Base-by-base conservation (phyloP, 2,797 vertebrate species). In the Diplodus puntazzo region DNA sequence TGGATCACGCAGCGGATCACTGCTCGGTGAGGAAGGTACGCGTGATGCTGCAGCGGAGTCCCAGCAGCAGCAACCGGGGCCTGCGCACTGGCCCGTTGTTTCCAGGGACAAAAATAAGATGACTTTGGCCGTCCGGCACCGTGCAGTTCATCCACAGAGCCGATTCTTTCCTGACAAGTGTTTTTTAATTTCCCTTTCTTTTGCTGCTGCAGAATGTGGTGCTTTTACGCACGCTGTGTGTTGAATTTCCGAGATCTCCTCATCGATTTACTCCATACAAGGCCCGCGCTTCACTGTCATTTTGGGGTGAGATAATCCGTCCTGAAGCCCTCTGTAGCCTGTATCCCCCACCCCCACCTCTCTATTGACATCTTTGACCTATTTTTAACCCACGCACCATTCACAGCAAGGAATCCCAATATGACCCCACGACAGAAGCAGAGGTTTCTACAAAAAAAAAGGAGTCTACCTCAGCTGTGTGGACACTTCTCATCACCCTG, bases 21-120 rank as follows among this genome's bases (percentile, higher is more conserved):
- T 82, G 89, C 85, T 86, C 79, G 50, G 74, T 48, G 30, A 48
- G 30, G 70, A 73, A 75, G 66, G 80, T 74, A 83, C 69, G 84
- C 69, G 78, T 74, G 88, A 90, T 89, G 89, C 87, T 88, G 91
- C 90, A 83, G 86, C 79, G 81, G 82, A 69, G 82, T 82, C 79
- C 81, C 89, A n/a, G 77, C 81, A 72, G 75, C 27, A 27, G 27
- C 27, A 27, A 3, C 27, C 27, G 27, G 86, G 50, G 85, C 88
- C 81, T 91, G 91, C 91, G 87, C 86, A 89, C 64, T 87, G 79
- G 63, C 75, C 53, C 62, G 42, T 49, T 42, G 70, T 21, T 83
- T 69, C 70, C 75, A 71, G 66, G 81, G 82, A 81, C 83, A 65
- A 23, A 64, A 79, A 27, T 66, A 43, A 66, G 70, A 85, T 81